Conservation (phyloP, 2,797 vertebrate species). For the Falco rusticolus region DNA sequence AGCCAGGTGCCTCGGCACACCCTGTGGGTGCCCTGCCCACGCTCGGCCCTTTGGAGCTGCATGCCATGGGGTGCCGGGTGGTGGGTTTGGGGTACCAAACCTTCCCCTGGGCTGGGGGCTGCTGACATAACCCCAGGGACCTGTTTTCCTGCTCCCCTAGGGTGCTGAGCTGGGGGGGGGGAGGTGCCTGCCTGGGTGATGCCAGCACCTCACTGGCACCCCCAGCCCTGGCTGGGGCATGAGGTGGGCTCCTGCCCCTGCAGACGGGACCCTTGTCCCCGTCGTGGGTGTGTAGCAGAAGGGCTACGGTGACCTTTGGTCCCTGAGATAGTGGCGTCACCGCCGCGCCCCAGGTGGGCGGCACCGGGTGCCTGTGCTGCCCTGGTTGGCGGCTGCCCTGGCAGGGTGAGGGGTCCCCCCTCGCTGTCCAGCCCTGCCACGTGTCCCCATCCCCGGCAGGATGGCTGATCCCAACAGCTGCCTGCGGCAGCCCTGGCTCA, state of each 20-base stretch:
- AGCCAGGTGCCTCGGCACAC: background rate
- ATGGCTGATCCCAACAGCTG: background rate
- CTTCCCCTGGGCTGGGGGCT: too few relatives aligned
- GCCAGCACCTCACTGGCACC: fast-evolving
- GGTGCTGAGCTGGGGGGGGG: background rate
- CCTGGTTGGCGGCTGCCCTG: too few relatives aligned
- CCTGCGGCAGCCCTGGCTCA: slow-evolving; percentile 45
- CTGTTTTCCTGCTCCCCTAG: background rate
- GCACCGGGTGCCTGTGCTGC: fast-evolving
- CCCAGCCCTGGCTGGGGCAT: background rate
- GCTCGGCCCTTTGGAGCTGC: fast-evolving
- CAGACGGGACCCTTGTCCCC: fast-evolving
- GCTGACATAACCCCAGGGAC: background rate
- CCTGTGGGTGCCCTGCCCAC: background rate
- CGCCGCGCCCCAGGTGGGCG: background rate
- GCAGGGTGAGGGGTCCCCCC: fast-evolving
- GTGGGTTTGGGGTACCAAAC: background rate
- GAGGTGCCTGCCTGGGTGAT: background rate
- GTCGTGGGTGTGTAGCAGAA: fast-evolving
- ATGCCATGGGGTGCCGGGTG: background rate
- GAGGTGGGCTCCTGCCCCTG: fast-evolving
- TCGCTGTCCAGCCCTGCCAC: fast-evolving
- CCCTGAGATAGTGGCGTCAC: fast-evolving
- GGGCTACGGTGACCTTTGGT: background rate
- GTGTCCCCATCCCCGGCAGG: background rate